These are phyloP conservation scores for Carollia perspicillata DNA, from an alignment of 2,113 vertebrate species.

Conservation along the genomic window DNA sequence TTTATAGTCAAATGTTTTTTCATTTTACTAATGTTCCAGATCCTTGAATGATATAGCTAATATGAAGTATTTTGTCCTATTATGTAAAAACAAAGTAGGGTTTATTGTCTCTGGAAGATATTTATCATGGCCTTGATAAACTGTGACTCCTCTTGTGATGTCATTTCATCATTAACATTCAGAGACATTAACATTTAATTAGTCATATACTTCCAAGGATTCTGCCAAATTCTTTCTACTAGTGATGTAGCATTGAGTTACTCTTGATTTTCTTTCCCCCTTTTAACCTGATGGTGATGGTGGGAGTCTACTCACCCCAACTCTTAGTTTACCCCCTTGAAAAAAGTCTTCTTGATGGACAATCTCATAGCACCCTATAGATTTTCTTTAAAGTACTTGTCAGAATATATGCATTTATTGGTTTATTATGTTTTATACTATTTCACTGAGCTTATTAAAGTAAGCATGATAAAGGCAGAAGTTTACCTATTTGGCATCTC, in stretches of 20 bases:
- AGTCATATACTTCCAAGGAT: neutral
- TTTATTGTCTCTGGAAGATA: neutral
- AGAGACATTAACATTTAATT: neutral
- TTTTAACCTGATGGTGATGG: neutral
- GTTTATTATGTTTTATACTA: neutral
- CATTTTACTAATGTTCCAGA: neutral
- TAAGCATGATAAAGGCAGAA: neutral
- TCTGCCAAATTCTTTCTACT: neutral
- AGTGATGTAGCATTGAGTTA: neutral
- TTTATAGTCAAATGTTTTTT: neutral
- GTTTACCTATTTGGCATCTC: neutral
- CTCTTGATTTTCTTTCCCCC: neutral
- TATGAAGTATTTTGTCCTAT: neutral
- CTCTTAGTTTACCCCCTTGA: neutral
- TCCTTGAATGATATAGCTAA: neutral
- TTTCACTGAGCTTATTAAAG: neutral
- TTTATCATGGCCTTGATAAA: neutral
- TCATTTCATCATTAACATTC: neutral
- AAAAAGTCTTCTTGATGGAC: neutral
- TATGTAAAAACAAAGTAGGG: neutral
- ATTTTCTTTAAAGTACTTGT: neutral
- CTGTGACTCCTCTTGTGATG: neutral
- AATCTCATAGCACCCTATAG: neutral
- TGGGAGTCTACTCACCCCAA: neutral
- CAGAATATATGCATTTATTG: neutral